Conservation (phyloP, 2,797 vertebrate species). For the Lagocephalus sceleratus region DNA sequence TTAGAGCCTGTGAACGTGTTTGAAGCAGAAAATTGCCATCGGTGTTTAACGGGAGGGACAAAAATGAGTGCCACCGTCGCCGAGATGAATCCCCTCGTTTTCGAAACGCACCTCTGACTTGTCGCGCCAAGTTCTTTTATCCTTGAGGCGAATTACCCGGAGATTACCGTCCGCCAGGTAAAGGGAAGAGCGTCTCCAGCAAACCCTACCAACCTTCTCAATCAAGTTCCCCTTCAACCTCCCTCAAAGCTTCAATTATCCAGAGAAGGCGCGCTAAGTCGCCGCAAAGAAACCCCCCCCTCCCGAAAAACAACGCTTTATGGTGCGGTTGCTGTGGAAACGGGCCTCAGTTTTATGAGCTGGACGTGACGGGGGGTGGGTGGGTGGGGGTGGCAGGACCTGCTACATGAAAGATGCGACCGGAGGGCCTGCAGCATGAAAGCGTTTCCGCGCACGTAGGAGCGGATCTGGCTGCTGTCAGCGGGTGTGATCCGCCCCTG, state of each 20-base stretch:
- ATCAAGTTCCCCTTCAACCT: too few relatives aligned
- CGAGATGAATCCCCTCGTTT: not conserved
- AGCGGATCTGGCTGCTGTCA: slow-evolving; percentile 15
- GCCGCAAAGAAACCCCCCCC: not conserved
- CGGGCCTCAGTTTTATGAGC: not conserved
- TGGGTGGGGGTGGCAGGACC: slow-evolving; percentile 21
- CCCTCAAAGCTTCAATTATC: too few relatives aligned
- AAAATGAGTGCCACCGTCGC: not conserved
- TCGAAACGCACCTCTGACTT: not conserved
- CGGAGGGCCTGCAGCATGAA: slow-evolving; percentile 32
- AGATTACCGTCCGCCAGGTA: slow-evolving; percentile 3
- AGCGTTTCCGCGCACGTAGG: slow-evolving; percentile 16
- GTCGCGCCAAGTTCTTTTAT: not conserved
- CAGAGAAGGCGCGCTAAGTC: not conserved
- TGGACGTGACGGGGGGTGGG: slow-evolving; percentile 25
- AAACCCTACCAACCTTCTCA: slow-evolving; percentile 13
- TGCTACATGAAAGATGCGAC: slow-evolving; percentile 45
- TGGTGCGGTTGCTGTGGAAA: not conserved
- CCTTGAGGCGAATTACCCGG: slow-evolving; percentile 15
- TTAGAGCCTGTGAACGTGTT: slow-evolving; percentile 7
- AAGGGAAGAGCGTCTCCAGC: not conserved
- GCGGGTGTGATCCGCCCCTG: too few relatives aligned
- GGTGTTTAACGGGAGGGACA: not conserved
- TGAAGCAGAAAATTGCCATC: not conserved
- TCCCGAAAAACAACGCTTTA: too few relatives aligned